These are phyloP conservation scores for Nomada fabriciana DNA, from an alignment of 2,888 invertebrate species.

Conservation along the genomic window DNA sequence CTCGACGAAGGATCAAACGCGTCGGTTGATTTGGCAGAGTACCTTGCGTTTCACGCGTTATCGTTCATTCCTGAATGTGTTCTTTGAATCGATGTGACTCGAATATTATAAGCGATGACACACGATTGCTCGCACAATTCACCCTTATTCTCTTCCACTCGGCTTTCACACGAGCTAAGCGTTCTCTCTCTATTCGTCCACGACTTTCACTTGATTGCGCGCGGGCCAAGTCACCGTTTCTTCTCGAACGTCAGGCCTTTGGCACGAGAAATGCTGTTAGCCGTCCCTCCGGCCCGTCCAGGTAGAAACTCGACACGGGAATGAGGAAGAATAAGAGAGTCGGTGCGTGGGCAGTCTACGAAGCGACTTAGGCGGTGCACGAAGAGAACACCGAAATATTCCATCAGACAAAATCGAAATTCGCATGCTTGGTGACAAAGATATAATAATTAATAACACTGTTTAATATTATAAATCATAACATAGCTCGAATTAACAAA, in stretches of 20 bases:
- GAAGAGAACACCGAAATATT: conserved; percentile 61
- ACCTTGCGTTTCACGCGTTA: neutral
- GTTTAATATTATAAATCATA: too few relatives aligned
- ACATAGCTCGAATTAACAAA: too few relatives aligned
- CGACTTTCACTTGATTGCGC: conserved; percentile 70
- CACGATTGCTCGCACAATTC: conserved; percentile 43
- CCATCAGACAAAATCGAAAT: conserved; percentile 19
- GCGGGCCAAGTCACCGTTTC: conserved; percentile 66
- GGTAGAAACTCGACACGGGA: conserved; percentile 36
- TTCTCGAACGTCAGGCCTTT: conserved; percentile 60
- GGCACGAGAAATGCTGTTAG: conserved; percentile 65
- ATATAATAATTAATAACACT: too few relatives aligned
- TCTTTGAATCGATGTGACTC: neutral
- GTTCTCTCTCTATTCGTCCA: conserved; percentile 31
- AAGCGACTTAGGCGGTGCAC: conserved; percentile 32
- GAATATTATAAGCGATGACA: neutral
- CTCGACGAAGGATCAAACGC: neutral
- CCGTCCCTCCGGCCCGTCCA: conserved; percentile 28
- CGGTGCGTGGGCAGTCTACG: conserved; percentile 14
- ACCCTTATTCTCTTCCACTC: conserved; percentile 50
- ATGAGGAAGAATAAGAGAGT: conserved; percentile 52
- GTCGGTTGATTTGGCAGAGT: too few relatives aligned
- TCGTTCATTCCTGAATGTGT: neutral
- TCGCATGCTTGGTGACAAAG: too few relatives aligned
- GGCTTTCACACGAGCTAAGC: conserved; percentile 65